phyloP scores from a whole-genome alignment of 2,113 vertebrate genomes.

The Promerops cafer region DNA sequence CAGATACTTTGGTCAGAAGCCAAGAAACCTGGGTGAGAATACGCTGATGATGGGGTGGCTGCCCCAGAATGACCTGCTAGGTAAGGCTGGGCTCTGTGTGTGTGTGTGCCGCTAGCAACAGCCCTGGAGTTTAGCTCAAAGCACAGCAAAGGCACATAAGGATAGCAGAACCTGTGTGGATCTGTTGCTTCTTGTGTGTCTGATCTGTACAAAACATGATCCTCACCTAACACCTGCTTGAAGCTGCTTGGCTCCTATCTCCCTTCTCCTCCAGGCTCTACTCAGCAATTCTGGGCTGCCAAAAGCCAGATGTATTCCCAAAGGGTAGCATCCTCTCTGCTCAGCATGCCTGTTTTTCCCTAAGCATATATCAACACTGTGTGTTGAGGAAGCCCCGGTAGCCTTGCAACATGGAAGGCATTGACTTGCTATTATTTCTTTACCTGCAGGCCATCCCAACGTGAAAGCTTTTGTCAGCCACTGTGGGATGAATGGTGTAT shows the following conservation, averaged over 20 bases:
- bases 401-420: not conserved
- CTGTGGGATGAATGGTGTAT: slow-evolving; percentile 65
- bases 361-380: fast-evolving
- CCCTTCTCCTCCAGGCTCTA: not conserved
- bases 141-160: not conserved
- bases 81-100: slow-evolving; percentile 12
- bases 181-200: not conserved
- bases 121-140: slow-evolving; percentile 1
- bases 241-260: not conserved
- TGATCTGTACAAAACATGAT: not conserved
- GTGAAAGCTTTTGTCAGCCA: slow-evolving; percentile 67
- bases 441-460: slow-evolving; percentile 47
- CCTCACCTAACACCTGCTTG: not conserved
- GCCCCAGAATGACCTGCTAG: slow-evolving; percentile 62
- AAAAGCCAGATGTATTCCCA: not conserved
- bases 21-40: slow-evolving; percentile 53
- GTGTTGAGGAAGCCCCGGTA: not conserved
- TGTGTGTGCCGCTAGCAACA: not conserved
- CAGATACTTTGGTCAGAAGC: slow-evolving; percentile 63
- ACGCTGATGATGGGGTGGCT: slow-evolving; percentile 57
- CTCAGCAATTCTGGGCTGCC: not conserved
- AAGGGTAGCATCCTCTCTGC: not conserved
- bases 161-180: not conserved
- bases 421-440: not conserved
- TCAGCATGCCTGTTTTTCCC: not conserved